Evolutionary conservation across 2,888 invertebrate species (phyloP).

Genomic region (Diaprepes abbreviatus): DNA sequence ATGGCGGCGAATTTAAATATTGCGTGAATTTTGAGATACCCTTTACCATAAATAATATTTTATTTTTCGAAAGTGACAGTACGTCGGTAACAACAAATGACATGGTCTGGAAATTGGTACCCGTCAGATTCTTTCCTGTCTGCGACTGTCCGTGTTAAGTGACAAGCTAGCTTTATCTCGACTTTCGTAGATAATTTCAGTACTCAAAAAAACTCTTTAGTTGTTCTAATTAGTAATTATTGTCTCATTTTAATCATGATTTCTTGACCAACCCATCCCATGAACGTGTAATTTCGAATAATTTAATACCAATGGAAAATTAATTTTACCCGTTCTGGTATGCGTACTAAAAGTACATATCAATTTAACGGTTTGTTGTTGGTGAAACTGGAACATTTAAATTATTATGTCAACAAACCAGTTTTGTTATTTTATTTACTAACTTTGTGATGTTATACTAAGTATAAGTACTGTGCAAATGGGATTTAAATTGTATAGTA

Average conservation of each 20-base stretch:
- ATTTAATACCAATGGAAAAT: not conserved
- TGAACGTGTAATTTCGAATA: conserved; percentile 2
- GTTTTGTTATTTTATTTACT: conserved; percentile 24
- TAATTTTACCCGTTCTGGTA: conserved; percentile 11
- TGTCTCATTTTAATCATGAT: not conserved
- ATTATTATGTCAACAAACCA: conserved; percentile 25
- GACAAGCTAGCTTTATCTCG: no score
- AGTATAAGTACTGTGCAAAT: not conserved
- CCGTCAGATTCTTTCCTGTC: no score
- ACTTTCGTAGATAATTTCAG: no score
- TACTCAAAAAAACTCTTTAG: no score
- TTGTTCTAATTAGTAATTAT: no score
- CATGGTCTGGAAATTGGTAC: no score
- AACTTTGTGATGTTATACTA: not conserved
- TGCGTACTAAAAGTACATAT: conserved; percentile 8
- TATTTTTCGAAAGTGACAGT: no score
- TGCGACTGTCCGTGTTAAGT: no score
- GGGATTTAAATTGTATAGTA: not conserved
- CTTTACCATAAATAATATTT: no score
- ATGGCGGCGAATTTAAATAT: no score
- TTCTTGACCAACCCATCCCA: not conserved
- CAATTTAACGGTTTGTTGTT: conserved; percentile 33
- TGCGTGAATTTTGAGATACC: no score
- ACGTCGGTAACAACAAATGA: no score
- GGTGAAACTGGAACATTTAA: conserved; percentile 29